These are phyloP conservation scores for Lasioglossum marginatum DNA, from an alignment of 2,888 invertebrate genomes.

Conservation along the genomic window DNA sequence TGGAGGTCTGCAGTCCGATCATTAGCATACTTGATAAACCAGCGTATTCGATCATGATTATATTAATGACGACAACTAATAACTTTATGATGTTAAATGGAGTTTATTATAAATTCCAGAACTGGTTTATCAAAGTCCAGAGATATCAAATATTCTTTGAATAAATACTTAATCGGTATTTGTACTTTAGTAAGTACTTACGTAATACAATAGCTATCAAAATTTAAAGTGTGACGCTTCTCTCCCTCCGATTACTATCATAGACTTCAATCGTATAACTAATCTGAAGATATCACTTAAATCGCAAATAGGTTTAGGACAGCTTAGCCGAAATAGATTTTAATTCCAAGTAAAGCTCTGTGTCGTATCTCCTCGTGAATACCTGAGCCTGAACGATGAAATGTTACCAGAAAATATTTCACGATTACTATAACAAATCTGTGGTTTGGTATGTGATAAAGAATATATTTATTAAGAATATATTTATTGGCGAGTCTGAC, in stretches of 20 bases:
- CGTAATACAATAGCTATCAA: not conserved
- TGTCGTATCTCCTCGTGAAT: not conserved
- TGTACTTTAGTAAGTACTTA: not conserved
- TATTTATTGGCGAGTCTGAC: not conserved
- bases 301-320: conserved; percentile 31
- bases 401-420: not conserved
- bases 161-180: not conserved
- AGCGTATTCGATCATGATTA: not conserved
- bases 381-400: not conserved
- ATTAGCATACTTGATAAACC: not conserved
- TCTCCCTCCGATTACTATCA: conserved; percentile 2
- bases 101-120: not conserved
- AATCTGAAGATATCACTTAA: conserved; percentile 36
- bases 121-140: no score
- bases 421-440: not conserved
- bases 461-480: not conserved
- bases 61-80: not conserved
- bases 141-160: not conserved
- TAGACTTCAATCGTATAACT: conserved; percentile 21
- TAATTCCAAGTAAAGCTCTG: not conserved
- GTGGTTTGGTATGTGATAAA: not conserved
- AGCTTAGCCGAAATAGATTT: not conserved
- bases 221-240: not conserved
- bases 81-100: not conserved
- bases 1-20: not conserved